Conservation (phyloP, 2,113 vertebrate genomes). For the Egretta garzetta region DNA sequence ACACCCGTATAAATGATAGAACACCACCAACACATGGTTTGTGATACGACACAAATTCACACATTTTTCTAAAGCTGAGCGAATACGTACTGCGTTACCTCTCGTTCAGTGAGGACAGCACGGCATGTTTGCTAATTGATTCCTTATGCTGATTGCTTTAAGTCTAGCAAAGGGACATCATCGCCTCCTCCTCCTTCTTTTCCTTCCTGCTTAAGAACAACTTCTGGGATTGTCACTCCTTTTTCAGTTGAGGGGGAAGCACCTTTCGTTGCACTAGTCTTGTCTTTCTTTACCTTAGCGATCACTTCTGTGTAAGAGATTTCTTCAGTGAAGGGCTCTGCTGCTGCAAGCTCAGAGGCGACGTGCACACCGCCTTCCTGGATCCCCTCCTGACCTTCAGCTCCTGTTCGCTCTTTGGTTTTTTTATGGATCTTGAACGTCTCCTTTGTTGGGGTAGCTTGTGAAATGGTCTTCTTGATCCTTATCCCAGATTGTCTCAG, state of each 20-base stretch:
- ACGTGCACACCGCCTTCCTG: constrained; percentile 71
- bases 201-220: constrained; percentile 74
- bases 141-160: constrained; percentile 86
- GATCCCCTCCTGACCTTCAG: constrained; percentile 83
- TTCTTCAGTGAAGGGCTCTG: constrained; percentile 81
- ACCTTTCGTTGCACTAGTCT: constrained; percentile 66
- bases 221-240: constrained; percentile 60
- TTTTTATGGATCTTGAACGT: constrained; percentile 89
- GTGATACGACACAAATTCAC: not conserved
- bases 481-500: constrained; percentile 85
- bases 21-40: not conserved
- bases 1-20: not conserved
- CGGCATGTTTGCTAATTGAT: not conserved
- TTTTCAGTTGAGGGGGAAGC: constrained; percentile 63
- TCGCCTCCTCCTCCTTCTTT: constrained; percentile 77
- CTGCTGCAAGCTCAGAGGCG: constrained; percentile 45
- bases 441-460: constrained; percentile 87
- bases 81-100: not conserved
- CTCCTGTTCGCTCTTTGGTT: constrained; percentile 78
- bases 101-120: not conserved
- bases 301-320: constrained; percentile 83
- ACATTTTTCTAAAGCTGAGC: not conserved
- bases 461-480: constrained; percentile 91
- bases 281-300: constrained; percentile 83
- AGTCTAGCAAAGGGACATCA: constrained; percentile 77